Base-by-base conservation (phyloP, 2,113 vertebrate species). In the Erythrolamprus reginae region DNA sequence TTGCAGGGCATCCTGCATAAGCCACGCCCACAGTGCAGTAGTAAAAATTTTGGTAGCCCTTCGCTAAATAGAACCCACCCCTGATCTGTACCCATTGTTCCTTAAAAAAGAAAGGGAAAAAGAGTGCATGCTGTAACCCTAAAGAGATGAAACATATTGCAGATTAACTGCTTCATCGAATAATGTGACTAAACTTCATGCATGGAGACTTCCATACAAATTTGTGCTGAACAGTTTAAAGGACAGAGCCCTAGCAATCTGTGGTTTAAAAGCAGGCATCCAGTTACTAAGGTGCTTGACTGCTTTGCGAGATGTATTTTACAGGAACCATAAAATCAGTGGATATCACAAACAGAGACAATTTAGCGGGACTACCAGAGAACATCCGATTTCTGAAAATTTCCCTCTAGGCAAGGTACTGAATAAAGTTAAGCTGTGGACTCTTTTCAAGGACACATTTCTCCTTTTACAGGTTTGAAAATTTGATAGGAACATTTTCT, bases 301-400 rank as follows among this genome's bases (percentile, higher is more conserved):
- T 90, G 77, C 50, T 90, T 88, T 82, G 51, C 12, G 1, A 13
- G 28, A 15, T 58, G 10, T 33, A 77, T 51, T 33, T 87, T 89
- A 38, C 42, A 56, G 51, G 70, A 38, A 77, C 61, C 45, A 55
- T 58, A 89, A 87, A 92, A 15, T 1, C 86, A 56, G 51, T 50
- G 85, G 65, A 87, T 87, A 82, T 87, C 1, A 51, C 88, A 38
- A 61, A 88, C 12, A 86, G 10, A 92, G 86, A 50, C 0, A 82
- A 92, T 93, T 91, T 88, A 56, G 3, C 82, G 21, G 58, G 42
- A 58, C 42, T 91, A 85, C 23, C 23, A 77, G 87, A 89, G 91
- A 82, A 0, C 0, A 77, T 0, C 5, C 19, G 51, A 84, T n/a
- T 84, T 38, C 85, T 94, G 45, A 47, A 88, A 90, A 88, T 21